Evolutionary conservation across 2,113 vertebrate genomes (phyloP).

Genomic region (Mesitornis unicolor): DNA sequence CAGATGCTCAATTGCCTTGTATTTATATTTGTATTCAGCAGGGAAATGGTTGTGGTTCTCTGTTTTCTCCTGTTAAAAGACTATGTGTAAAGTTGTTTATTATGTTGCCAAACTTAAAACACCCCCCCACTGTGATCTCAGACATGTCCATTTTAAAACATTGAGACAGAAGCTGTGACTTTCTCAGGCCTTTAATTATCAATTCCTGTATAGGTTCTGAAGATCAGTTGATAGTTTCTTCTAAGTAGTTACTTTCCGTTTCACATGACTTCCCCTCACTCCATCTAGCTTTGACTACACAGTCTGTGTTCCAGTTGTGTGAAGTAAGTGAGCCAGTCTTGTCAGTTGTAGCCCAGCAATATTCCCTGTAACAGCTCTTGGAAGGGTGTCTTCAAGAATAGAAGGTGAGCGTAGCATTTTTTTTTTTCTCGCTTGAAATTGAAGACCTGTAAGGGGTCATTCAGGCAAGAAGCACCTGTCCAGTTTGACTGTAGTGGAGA

Average conservation of each 20-base stretch:
- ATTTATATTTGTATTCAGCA: background rate
- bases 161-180: background rate
- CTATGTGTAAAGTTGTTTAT: background rate
- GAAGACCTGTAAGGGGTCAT: background rate
- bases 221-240: background rate
- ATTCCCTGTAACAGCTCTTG: background rate
- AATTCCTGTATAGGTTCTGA: background rate
- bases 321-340: background rate
- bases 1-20: background rate
- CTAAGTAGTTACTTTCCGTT: background rate
- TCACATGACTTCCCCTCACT: rapidly evolving
- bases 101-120: background rate
- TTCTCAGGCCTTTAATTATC: background rate
- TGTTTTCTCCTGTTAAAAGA: background rate
- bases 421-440: background rate
- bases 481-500: background rate
- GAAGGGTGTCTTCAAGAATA: background rate
- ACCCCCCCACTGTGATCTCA: background rate
- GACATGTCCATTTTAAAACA: rapidly evolving
- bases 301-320: background rate
- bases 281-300: background rate
- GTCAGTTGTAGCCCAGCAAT: background rate
- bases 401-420: background rate
- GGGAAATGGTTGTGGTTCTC: background rate
- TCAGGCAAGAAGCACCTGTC: background rate